phyloP scores from a whole-genome alignment of 2,888 invertebrate genomes.

The Coronaproctus castanopsis region DNA sequence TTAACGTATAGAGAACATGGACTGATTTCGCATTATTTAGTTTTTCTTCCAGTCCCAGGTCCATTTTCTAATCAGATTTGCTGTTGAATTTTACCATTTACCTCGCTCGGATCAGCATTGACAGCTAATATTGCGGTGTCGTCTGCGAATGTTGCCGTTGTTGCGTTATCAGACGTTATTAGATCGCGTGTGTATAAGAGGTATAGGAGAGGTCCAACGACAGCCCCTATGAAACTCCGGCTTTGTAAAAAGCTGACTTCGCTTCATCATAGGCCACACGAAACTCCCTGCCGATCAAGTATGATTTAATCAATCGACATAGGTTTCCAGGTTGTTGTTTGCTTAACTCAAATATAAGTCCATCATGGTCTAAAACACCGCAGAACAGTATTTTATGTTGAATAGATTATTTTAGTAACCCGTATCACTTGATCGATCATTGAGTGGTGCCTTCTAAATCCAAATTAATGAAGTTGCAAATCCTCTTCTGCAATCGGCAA shows the following conservation, averaged over 20 bases:
- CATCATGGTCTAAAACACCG: neutral
- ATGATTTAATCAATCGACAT: neutral
- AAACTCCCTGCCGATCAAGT: neutral
- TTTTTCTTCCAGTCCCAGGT: neutral
- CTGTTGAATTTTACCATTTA: neutral
- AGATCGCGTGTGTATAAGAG: neutral
- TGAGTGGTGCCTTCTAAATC: neutral
- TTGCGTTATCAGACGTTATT: neutral
- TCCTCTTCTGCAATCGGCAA: neutral
- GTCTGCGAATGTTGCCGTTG: neutral
- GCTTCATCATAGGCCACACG: neutral
- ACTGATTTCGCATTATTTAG: neutral
- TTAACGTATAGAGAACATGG: neutral
- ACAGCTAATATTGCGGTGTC: neutral
- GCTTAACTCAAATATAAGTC: neutral
- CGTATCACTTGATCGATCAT: neutral
- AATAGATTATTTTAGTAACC: neutral
- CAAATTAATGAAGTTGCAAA: neutral
- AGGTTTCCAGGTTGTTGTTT: neutral
- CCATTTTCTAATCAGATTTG: neutral
- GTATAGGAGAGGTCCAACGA: neutral
- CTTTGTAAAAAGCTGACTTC: neutral
- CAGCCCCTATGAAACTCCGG: neutral
- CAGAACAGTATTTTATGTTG: neutral
- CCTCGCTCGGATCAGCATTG: neutral